A percentile compares a stretch with the other conserved stretches of the same genome.
Conservation (phyloP, 2,888 invertebrate genomes). For the Heterodera filipjevi region DNA sequence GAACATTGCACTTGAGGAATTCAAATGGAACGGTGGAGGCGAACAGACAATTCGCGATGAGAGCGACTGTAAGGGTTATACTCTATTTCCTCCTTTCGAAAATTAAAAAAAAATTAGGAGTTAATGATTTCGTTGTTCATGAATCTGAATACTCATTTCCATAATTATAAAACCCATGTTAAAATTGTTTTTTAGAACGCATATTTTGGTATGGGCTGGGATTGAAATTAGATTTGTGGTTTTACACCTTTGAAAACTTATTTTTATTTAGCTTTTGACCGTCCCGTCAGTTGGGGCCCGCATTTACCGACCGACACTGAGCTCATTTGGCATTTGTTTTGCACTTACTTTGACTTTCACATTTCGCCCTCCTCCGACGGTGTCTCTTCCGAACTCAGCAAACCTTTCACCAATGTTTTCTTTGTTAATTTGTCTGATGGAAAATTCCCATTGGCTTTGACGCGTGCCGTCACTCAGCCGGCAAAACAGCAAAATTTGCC, state of each 20-base stretch:
- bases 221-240: no score
- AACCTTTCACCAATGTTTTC: constrained; percentile 42
- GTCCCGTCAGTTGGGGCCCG: constrained; percentile 79
- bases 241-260: no score
- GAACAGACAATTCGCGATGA: constrained; percentile 13
- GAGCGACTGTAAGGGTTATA: constrained; percentile 14
- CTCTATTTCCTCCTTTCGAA: no score
- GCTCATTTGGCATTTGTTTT: constrained; percentile 83
- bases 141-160: no score
- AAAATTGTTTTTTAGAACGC: no score
- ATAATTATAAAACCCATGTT: no score
- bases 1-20: constrained; percentile 86
- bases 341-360: constrained; percentile 83
- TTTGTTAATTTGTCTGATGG: constrained; percentile 19
- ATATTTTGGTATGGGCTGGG: no score
- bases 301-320: constrained; percentile 85
- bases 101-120: no score
- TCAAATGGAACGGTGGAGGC: constrained; percentile 72
- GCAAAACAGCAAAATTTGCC: not conserved
- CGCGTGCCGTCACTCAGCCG: not conserved
- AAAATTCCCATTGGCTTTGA: constrained; percentile 6
- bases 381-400: constrained; percentile 25
- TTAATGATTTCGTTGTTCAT: not conserved
- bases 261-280: constrained; percentile 53
- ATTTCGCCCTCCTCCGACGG: constrained; percentile 65